Percentiles rank a stretch among this genome's conserved stretches.
Evolutionary conservation across 2,797 vertebrate species (phyloP).

Genomic region (Chanos chanos): DNA sequence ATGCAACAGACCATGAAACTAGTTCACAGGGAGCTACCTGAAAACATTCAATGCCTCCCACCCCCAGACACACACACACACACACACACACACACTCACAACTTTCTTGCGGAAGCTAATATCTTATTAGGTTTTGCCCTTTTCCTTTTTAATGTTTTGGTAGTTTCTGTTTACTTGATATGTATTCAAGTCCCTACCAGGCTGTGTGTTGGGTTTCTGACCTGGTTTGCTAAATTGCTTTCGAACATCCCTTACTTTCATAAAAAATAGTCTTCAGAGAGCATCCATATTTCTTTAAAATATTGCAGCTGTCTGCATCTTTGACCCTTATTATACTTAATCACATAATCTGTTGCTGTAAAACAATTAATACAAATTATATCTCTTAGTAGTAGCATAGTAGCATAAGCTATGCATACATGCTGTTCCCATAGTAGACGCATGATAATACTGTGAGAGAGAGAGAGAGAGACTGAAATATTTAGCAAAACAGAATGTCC

Average conservation of each 20-base stretch:
- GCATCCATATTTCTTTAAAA: no score
- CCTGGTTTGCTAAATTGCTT: no score
- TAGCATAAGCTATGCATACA: not conserved
- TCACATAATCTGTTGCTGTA: no score
- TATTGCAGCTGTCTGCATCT: no score
- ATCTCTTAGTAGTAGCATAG: no score
- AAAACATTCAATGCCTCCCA: not conserved
- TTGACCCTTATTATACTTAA: no score
- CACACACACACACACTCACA: not conserved
- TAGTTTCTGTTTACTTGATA: no score
- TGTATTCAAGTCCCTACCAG: no score
- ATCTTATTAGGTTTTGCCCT: not conserved
- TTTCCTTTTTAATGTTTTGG: not conserved
- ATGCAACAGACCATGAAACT: not conserved
- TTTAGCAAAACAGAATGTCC: constrained; percentile 22
- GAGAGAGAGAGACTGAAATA: not conserved
- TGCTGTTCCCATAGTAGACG: not conserved
- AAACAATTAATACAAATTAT: no score
- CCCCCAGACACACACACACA: not conserved
- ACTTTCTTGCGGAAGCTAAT: no score
- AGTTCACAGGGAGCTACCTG: not conserved
- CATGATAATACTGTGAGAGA: constrained; percentile 3
- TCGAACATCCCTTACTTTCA: no score
- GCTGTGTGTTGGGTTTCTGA: not conserved
- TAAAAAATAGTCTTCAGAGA: no score